These are phyloP conservation scores for Phrynocephalus forsythii DNA, from an alignment of 2,797 vertebrate genomes.

Conservation along the genomic window DNA sequence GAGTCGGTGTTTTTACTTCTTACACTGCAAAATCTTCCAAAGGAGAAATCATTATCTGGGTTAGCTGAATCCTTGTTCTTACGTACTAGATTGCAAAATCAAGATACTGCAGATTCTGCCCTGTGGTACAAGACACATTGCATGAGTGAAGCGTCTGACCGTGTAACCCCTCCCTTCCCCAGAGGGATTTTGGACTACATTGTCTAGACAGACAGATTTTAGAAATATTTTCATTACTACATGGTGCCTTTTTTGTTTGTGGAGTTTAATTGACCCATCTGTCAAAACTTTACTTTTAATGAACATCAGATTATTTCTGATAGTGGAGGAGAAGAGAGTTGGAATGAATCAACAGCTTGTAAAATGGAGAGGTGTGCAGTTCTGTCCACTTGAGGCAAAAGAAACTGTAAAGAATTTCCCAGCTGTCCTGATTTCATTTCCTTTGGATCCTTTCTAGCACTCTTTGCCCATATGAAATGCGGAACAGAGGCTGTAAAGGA, in stretches of 20 bases:
- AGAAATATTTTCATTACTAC: neutral
- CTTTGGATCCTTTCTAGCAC: conserved; percentile 63
- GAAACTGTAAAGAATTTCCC: conserved; percentile 41
- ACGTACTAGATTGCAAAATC: conserved; percentile 10
- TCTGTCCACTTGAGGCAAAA: conserved; percentile 40
- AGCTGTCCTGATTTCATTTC: conserved; percentile 59
- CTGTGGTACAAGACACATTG: neutral
- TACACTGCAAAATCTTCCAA: neutral
- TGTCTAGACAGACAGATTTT: conserved; percentile 1
- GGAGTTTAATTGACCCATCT: conserved; percentile 17
- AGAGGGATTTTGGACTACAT: neutral
- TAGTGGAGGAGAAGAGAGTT: neutral
- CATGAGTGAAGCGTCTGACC: neutral
- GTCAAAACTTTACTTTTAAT: conserved; percentile 30
- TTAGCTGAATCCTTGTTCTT: neutral
- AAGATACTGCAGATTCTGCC: neutral
- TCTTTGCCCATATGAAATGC: conserved; percentile 31
- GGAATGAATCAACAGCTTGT: conserved; percentile 28
- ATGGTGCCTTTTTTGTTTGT: conserved; percentile 14
- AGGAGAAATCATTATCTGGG: neutral
- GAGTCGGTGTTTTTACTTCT: neutral
- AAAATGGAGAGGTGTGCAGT: conserved; percentile 37
- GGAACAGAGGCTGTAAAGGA: conserved; percentile 42
- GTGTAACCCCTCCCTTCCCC: conserved; percentile 5
- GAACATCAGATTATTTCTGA: conserved; percentile 16